Percentiles rank a stretch among this genome's conserved stretches.
These are phyloP conservation scores for Agelastica alni DNA, from an alignment of 2,888 invertebrate genomes.

Conservation along the genomic window DNA sequence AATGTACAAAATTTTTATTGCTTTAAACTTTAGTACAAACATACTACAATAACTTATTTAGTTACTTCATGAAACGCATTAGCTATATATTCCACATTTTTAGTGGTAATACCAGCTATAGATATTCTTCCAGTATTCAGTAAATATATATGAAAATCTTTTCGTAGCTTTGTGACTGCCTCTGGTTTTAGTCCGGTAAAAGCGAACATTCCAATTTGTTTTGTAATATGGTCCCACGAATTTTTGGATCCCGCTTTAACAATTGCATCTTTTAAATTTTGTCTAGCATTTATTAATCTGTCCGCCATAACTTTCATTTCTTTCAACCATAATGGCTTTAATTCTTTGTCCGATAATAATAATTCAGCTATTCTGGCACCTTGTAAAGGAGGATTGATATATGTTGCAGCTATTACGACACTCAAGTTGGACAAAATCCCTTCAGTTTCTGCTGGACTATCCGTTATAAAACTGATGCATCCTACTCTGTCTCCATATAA, in stretches of 20 bases:
- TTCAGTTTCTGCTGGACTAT: constrained; percentile 62
- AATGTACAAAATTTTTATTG: too few relatives aligned
- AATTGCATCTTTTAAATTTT: constrained; percentile 60
- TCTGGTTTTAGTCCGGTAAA: constrained; percentile 67
- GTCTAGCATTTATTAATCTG: constrained; percentile 57
- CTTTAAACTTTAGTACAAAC: too few relatives aligned
- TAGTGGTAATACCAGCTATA: constrained; percentile 67
- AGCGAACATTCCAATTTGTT: constrained; percentile 76
- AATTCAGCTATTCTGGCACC: constrained; percentile 65
- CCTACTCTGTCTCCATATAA: constrained; percentile 70
- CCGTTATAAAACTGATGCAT: constrained; percentile 61
- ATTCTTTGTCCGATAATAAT: constrained; percentile 60
- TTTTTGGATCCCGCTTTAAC: constrained; percentile 62
- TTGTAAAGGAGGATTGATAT: constrained; percentile 69
- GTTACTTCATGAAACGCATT: constrained; percentile 67
- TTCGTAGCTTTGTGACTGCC: constrained; percentile 61
- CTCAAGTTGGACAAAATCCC: constrained; percentile 66
- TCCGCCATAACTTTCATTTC: constrained; percentile 56
- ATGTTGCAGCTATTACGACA: constrained; percentile 67
- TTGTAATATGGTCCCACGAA: constrained; percentile 69
- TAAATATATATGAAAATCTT: constrained; percentile 67
- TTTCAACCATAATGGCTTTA: constrained; percentile 59
- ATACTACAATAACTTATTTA: too few relatives aligned
- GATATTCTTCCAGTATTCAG: constrained; percentile 71
- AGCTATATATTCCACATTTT: constrained; percentile 68